Evolutionary conservation across 2,888 invertebrate species (phyloP).

Genomic region (Danaus chrysippus): DNA sequence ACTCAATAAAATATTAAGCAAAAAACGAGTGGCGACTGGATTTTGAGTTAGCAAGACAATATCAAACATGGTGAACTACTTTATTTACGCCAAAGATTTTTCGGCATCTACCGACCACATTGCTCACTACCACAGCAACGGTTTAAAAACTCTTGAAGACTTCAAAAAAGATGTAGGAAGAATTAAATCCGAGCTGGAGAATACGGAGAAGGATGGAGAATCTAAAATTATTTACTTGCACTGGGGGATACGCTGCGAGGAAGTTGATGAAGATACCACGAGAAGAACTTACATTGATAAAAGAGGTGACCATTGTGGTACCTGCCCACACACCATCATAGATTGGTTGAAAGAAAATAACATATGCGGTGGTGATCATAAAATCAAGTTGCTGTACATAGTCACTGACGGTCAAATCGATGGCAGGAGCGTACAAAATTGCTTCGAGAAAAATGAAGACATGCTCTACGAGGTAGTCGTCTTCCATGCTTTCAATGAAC

Average conservation of each 20-base stretch:
- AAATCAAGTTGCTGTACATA: constrained; percentile 41
- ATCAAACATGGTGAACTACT: no score
- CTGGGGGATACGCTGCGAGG: constrained; percentile 37
- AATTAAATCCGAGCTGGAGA: no score
- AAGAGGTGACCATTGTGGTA: constrained; percentile 12
- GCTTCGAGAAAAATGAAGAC: constrained; percentile 35
- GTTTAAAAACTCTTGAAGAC: no score
- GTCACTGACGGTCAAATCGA: constrained; percentile 41
- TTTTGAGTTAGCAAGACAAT: no score
- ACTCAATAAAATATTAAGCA: no score
- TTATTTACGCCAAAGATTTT: no score
- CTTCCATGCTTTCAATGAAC: constrained; percentile 37
- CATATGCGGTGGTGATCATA: constrained; percentile 22
- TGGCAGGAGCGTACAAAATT: constrained; percentile 1
- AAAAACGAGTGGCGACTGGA: no score
- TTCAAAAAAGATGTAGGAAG: no score
- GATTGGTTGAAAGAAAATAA: constrained; percentile 13
- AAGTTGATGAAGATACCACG: constrained; percentile 35
- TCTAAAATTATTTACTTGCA: constrained; percentile 40
- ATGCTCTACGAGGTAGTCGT: constrained; percentile 41
- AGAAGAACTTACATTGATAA: constrained; percentile 17
- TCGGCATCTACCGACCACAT: no score
- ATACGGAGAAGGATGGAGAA: constrained; percentile 11
- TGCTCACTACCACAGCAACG: no score
- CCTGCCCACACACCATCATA: constrained; percentile 32